A percentile compares a stretch with the other conserved stretches of the same genome.
These are phyloP conservation scores for Poecilia picta DNA, from an alignment of 2,797 vertebrate species.

Conservation along the genomic window DNA sequence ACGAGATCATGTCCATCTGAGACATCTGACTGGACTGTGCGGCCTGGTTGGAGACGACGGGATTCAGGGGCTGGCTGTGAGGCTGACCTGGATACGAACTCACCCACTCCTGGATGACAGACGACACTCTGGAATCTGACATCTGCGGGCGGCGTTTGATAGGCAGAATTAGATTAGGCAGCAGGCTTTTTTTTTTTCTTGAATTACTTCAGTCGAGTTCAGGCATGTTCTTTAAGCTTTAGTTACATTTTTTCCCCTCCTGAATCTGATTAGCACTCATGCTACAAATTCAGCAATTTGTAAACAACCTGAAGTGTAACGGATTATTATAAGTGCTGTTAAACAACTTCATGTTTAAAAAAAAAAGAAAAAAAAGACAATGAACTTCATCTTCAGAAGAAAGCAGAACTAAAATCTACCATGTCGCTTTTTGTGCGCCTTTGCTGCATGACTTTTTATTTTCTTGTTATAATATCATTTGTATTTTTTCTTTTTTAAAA, in stretches of 20 bases:
- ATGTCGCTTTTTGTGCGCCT: neutral
- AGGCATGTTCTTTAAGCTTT: neutral
- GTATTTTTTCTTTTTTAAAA: neutral
- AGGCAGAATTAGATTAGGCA: neutral
- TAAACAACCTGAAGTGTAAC: neutral
- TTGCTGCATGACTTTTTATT: neutral
- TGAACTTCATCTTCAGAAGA: neutral
- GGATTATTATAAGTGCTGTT: neutral
- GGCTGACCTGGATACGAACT: conserved; percentile 64
- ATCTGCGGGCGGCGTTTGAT: conserved; percentile 61
- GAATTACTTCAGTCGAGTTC: neutral
- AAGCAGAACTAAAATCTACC: neutral
- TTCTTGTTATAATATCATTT: neutral
- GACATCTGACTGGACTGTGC: conserved; percentile 49
- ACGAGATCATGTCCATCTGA: conserved; percentile 73
- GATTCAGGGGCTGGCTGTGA: conserved; percentile 54
- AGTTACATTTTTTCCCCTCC: neutral
- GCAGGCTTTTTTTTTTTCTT: neutral
- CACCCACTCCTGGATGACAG: conserved; percentile 80
- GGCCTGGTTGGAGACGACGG: conserved; percentile 33
- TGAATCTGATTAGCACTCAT: neutral
- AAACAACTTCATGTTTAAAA: neutral
- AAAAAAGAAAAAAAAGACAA: neutral
- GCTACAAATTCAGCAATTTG: neutral
- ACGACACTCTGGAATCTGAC: conserved; percentile 78